These are phyloP conservation scores for Eurypyga helias DNA, from an alignment of 2,113 vertebrate species.

Conservation along the genomic window DNA sequence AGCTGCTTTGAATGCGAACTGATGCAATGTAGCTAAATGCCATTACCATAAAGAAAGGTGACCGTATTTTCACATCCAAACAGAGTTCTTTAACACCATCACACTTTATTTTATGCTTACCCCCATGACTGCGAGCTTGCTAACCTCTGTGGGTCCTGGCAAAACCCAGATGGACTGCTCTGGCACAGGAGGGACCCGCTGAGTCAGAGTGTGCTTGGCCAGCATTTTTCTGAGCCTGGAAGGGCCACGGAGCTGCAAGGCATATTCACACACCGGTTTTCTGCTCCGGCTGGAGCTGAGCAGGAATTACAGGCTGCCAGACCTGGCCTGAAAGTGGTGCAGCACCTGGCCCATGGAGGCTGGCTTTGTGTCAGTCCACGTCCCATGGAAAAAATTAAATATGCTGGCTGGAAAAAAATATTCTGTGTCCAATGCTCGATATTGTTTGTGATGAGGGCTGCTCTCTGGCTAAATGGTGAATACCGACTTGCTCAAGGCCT, in stretches of 20 bases:
- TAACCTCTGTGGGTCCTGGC: background rate
- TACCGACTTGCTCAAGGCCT: background rate
- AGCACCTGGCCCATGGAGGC: background rate
- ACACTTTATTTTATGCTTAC: background rate
- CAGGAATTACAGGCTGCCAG: background rate
- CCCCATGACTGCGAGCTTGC: fast-evolving
- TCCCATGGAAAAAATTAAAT: background rate
- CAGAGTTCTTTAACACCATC: background rate
- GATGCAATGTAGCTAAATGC: fast-evolving
- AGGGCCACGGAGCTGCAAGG: background rate
- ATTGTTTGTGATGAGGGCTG: background rate
- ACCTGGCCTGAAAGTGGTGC: background rate
- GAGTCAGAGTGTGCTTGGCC: background rate
- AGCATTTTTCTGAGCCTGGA: background rate
- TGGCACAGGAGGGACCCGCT: background rate
- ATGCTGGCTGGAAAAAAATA: background rate
- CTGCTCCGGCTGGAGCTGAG: background rate
- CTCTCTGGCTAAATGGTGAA: background rate
- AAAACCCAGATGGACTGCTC: background rate
- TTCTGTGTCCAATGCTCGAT: background rate
- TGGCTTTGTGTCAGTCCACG: fast-evolving
- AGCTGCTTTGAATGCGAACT: background rate
- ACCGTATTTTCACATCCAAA: fast-evolving
- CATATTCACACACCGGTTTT: fast-evolving
- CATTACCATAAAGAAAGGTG: background rate